Evolutionary conservation across 1,140 invertebrate species (phyloP), one percentile per base, ranked within the genome.

Genomic region (Lineus longissimus): DNA sequence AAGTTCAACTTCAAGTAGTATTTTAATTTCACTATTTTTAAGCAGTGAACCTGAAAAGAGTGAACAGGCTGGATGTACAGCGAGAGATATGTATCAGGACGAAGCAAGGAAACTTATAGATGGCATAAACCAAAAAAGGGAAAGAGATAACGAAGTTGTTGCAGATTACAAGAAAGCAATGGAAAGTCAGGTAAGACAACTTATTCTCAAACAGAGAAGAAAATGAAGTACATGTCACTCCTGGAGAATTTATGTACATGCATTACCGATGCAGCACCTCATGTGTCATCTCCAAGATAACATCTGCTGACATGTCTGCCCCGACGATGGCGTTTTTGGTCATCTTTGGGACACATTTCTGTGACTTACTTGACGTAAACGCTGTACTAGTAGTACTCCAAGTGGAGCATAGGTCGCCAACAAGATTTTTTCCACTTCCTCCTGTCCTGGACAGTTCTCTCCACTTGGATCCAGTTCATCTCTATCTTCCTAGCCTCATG

Each of bases 71-170:
- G 1, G 2, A 4, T 36, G 31, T 11, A 33, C 43, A 13, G 23
- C 31, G 17, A 36, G 36, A 4, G 22, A 36, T 19, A 41, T 36
- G 25, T 43, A 31, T 33, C 36, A 54, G 54, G 60, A 68, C 17
- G 33, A 51, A 41, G 72, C 70, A 25, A 64, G 71, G 43, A 47
- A 72, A 47, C 55, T 75, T 29, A 70, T 75, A 23, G 68, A 69
- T 55, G 63, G 64, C 47, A 61, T 73, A 40, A 75, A 75, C 51
- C 47, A 55, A 13, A 75, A 75, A 58, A 54, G 73, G 45, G 71
- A 70, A 64, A 59, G 61, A 59, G 72, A 75, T 55, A 68, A 63
- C 4, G 41, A 71, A 25, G 25, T 75, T 15, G 13, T 75, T 11
- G 47, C 43, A 31, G 63, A 73, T 43, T 71, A 72, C 45, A 75